These are phyloP conservation scores for Celastrina argiolus DNA, from an alignment of 2,888 invertebrate species.

Conservation along the genomic window DNA sequence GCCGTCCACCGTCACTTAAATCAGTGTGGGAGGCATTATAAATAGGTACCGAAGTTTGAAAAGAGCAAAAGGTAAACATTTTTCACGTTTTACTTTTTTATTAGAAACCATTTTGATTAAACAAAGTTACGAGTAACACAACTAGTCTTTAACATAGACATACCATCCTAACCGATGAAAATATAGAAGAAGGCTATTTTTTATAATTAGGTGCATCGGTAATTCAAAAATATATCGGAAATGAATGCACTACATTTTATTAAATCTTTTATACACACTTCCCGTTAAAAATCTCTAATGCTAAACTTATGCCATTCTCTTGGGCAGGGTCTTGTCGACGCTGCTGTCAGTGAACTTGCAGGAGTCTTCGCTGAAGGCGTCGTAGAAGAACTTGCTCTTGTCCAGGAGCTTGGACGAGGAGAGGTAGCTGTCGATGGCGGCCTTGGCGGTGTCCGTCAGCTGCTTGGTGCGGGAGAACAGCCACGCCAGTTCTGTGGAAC, in stretches of 20 bases:
- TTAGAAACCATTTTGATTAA: too few species aligned
- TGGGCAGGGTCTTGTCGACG: not conserved
- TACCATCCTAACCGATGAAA: too few species aligned
- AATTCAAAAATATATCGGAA: too few species aligned
- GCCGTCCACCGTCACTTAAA: too few species aligned
- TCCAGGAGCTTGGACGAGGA: not conserved
- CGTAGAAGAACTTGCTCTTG: not conserved
- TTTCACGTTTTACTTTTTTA: too few species aligned
- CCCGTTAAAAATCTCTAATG: not conserved
- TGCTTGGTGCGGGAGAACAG: not conserved
- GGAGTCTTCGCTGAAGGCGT: conserved; percentile 3
- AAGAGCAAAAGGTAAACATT: too few species aligned
- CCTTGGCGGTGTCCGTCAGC: not conserved
- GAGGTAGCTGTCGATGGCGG: conserved; percentile 5
- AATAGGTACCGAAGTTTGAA: too few species aligned
- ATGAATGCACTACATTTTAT: not conserved
- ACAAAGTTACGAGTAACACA: too few species aligned
- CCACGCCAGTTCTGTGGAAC: not conserved
- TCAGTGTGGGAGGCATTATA: too few species aligned
- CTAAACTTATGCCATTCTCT: not conserved
- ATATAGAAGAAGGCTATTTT: too few species aligned
- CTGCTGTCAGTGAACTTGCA: not conserved
- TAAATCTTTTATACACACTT: not conserved
- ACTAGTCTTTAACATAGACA: too few species aligned
- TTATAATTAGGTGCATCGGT: too few species aligned